These are phyloP conservation scores for Centruroides sculpturatus DNA, from an alignment of 1,140 invertebrate genomes.

Conservation along the genomic window DNA sequence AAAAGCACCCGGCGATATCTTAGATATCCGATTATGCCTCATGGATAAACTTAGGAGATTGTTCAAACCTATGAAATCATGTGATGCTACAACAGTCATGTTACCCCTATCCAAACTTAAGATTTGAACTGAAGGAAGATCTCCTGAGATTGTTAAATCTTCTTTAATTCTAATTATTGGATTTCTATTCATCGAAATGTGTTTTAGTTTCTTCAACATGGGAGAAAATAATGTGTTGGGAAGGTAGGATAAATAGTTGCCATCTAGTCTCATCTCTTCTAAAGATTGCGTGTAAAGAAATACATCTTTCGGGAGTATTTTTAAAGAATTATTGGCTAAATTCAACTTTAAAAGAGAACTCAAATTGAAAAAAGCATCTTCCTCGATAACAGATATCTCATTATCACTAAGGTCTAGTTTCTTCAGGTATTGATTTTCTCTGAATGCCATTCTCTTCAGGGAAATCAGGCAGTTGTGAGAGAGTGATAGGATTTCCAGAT, in stretches of 20 bases:
- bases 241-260: conserved; percentile 64
- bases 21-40: conserved; percentile 54
- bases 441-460: conserved; percentile 15
- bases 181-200: conserved; percentile 67
- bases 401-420: conserved; percentile 46
- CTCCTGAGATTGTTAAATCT: conserved; percentile 29
- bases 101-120: conserved; percentile 67
- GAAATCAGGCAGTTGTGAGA: conserved; percentile 20
- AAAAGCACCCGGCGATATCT: conserved; percentile 72
- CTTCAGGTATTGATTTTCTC: conserved; percentile 15
- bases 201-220: conserved; percentile 47
- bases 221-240: conserved; percentile 51
- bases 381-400: conserved; percentile 47
- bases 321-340: conserved; percentile 56
- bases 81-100: conserved; percentile 65
- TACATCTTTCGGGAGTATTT: conserved; percentile 63
- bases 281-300: conserved; percentile 45
- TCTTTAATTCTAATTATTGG: conserved; percentile 49
- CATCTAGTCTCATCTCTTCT: conserved; percentile 54
- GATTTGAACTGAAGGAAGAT: conserved; percentile 51
- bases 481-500: conserved; percentile 40
- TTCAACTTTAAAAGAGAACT: conserved; percentile 55
- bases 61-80: conserved; percentile 75
- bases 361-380: conserved; percentile 49
- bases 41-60: conserved; percentile 57